Base-by-base conservation (phyloP, 2,888 invertebrate genomes). In the Macrophya alboannulata region DNA sequence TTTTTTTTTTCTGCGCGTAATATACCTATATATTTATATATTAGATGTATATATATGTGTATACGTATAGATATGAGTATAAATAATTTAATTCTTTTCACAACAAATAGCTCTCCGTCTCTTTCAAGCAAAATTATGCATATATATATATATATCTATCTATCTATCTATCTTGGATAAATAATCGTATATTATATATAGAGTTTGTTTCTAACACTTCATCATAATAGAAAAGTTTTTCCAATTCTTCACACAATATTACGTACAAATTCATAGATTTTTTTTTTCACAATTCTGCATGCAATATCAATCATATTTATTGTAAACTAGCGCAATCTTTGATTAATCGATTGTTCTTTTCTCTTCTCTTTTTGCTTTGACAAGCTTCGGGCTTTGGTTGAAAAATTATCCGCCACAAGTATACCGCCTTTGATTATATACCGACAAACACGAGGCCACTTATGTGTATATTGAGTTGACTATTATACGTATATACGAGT, bases 371-470 rank as follows among this genome's bases (percentile, higher is more conserved):
- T 40, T 37, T 10, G 45, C 77, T 81, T 15, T 43, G 81, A 81
- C 59, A 81, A 81, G 81, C 40, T 37, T 81, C 62, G 21, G 40
- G n/a, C 81, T 81, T 81, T 81, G 81, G 81, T 81, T 81, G 1
- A 68, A 43, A 76, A 62, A 62, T 81, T n/a, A 40, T 43, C 37
- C 81, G 37, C 40, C 43, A 43, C 62, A 43, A 81, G 62, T 12
- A 45, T 40, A 77, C 48, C 31, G 72, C 72, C 10, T 62, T 37
- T 71, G 12, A 71, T n/a, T n/a, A n/a, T n/a, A n/a, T 25, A 10
- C 62, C 25, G 12, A 40, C 71, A 25, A 45, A 45, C 21, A 48
- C 48, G 21, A n/a, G 9, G n/a, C 45, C 48, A 25, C 37, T 25
- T 48, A 15, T 43, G 15, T 40, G 4, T 45, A 17, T 77, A 17